phyloP scores from a whole-genome alignment of 2,113 vertebrate species.

The Fukomys damarensis region DNA sequence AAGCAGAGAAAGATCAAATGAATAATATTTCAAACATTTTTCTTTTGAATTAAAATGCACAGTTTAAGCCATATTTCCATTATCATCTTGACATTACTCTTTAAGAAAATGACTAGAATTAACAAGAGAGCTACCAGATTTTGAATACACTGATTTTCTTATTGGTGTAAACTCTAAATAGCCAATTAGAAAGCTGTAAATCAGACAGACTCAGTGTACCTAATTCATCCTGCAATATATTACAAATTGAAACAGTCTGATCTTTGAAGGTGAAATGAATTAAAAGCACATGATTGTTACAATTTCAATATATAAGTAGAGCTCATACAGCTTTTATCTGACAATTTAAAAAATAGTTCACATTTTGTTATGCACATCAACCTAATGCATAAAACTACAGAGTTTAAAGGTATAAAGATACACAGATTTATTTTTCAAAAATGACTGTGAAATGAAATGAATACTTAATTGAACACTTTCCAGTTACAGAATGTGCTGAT shows the following conservation, averaged over 20 bases:
- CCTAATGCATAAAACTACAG: constrained; percentile 81
- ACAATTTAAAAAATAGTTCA: constrained; percentile 80
- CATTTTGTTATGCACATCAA: constrained; percentile 82
- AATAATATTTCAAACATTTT: constrained; percentile 86
- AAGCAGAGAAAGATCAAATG: constrained; percentile 80
- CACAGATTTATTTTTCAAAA: constrained; percentile 82
- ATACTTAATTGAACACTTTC: constrained; percentile 82
- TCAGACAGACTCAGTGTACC: constrained; percentile 87
- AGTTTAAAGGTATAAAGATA: constrained; percentile 83
- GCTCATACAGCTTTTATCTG: constrained; percentile 77
- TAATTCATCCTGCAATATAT: constrained; percentile 84
- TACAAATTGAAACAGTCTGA: constrained; percentile 80
- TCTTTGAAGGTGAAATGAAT: constrained; percentile 87
- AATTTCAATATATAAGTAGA: constrained; percentile 84
- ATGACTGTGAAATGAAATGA: constrained; percentile 82
- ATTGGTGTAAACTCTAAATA: constrained; percentile 90
- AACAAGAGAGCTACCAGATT: constrained; percentile 89
- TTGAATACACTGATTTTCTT: constrained; percentile 91
- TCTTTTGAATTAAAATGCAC: constrained; percentile 88
- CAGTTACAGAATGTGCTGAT: background rate
- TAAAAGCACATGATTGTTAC: constrained; percentile 80
- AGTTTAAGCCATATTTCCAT: constrained; percentile 88
- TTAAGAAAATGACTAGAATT: constrained; percentile 90
- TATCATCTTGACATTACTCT: constrained; percentile 89
- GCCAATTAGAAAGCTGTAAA: constrained; percentile 88